Percentiles rank a stretch among this genome's conserved stretches.
These are phyloP conservation scores for Zosterops lateralis DNA, from an alignment of 2,113 vertebrate genomes.

Conservation along the genomic window DNA sequence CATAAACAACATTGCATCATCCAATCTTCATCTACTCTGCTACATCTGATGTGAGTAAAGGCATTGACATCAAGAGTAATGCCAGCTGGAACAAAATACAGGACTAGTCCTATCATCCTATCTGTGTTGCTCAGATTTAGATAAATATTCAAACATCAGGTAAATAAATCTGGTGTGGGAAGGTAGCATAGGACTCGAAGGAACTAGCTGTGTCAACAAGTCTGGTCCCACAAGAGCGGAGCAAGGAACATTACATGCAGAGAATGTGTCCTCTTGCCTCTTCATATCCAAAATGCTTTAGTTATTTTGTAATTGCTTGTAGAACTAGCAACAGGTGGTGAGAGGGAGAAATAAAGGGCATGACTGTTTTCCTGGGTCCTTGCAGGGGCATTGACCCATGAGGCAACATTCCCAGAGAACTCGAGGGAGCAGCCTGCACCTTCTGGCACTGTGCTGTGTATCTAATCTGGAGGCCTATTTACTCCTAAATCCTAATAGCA, in stretches of 20 bases:
- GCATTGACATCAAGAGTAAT: neutral
- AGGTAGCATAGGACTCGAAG: neutral
- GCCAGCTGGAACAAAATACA: neutral
- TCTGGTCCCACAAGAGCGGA: neutral
- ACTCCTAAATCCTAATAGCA: neutral
- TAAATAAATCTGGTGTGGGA: neutral
- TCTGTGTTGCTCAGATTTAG: neutral
- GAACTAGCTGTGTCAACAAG: neutral
- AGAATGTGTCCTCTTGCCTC: neutral
- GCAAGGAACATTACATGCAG: neutral
- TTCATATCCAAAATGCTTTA: neutral
- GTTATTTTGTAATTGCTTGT: neutral
- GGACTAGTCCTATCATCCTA: neutral
- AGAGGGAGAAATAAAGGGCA: neutral
- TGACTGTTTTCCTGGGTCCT: neutral
- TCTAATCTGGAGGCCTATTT: neutral
- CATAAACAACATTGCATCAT: neutral
- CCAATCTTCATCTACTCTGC: neutral
- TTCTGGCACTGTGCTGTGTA: neutral
- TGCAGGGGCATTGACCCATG: neutral
- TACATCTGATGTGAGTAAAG: neutral
- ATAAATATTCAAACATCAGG: neutral
- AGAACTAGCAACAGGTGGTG: neutral
- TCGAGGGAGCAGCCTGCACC: neutral
- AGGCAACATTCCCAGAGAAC: neutral